Evolutionary conservation across 2,113 vertebrate species (phyloP).

Genomic region (Erinaceus europaeus): DNA sequence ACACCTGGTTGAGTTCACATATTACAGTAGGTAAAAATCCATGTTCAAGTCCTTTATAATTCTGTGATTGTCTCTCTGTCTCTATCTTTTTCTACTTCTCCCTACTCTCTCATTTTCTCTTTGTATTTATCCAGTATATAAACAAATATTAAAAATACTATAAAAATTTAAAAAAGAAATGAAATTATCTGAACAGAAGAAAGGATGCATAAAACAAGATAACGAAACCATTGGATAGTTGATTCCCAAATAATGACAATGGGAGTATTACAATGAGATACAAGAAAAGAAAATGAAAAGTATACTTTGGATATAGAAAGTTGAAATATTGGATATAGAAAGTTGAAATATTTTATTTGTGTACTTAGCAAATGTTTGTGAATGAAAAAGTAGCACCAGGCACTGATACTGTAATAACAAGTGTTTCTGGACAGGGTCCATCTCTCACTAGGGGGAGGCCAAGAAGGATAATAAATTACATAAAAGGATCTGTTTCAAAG

Average conservation of each 20-base stretch:
- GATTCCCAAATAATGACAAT: background rate
- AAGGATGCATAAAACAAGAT: background rate
- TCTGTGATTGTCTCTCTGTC: too few species aligned
- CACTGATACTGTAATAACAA: background rate
- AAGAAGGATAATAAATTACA: background rate
- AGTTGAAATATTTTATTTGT: background rate
- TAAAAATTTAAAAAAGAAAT: too few species aligned
- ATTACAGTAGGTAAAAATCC: too few species aligned
- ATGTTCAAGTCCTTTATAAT: too few species aligned
- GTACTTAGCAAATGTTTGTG: background rate
- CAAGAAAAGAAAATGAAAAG: background rate
- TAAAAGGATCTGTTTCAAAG: background rate
- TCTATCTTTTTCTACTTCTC: too few species aligned
- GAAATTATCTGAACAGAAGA: background rate
- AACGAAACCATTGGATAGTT: background rate
- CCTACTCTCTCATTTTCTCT: too few species aligned
- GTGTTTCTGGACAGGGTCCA: background rate
- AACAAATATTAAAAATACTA: too few species aligned
- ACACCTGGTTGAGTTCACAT: too few species aligned
- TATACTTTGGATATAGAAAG: background rate
- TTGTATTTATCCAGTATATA: too few species aligned
- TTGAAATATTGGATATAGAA: background rate
- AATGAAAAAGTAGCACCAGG: background rate
- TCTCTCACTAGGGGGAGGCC: background rate
- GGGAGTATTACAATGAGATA: background rate